Base-by-base conservation (phyloP, 2,113 vertebrate genomes). In the Ceratotherium simum region DNA sequence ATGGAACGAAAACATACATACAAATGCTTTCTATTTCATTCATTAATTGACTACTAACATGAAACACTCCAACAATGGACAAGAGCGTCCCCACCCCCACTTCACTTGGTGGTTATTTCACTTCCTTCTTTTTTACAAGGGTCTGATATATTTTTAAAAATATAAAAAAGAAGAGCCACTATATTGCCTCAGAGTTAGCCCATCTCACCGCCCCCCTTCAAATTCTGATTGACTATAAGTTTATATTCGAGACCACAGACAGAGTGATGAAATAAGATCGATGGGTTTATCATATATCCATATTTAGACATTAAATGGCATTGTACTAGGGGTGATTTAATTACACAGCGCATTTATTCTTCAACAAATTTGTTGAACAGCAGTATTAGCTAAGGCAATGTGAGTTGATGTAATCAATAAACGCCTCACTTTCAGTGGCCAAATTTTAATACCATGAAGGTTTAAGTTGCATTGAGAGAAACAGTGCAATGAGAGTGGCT, bases 1-100 rank as follows among this genome's bases (percentile, higher is more conserved):
- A 90, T 48, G 92, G 87, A 96, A 94, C 27, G 80, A 96, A 95
- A 94, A 64, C 46, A 84, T 46, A 81, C 60, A 82, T 31, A 92
- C 29, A 36, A 97, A 93, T 20, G 23, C 78, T 96, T 92, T 82
- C 72, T 39, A 69, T 91, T 96, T 89, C 36, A 51, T 90, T 95
- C 25, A 36, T 78, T 88, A 76, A 21, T 9, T 69, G 81, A 62
- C 54, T 39, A 5, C 84, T 87, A 88, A 91, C 29, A 92, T 42
- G 56, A 94, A 94, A 90, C 67, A 36, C 13, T 12, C 27, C 8
- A 91, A 69, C 14, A 60, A 9, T 23, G 7, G 33, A n/a, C 8
- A 58, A 78, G n/a, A 89, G 58, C 21, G 18, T 92, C 58, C 88
- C 65, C 31, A 81, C 14, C 21, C 85, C 89, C 16, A 12, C 46